A percentile compares a stretch with the other conserved stretches of the same genome.
Evolutionary conservation across 2,797 vertebrate genomes (phyloP).

Genomic region (Tangara arthus): DNA sequence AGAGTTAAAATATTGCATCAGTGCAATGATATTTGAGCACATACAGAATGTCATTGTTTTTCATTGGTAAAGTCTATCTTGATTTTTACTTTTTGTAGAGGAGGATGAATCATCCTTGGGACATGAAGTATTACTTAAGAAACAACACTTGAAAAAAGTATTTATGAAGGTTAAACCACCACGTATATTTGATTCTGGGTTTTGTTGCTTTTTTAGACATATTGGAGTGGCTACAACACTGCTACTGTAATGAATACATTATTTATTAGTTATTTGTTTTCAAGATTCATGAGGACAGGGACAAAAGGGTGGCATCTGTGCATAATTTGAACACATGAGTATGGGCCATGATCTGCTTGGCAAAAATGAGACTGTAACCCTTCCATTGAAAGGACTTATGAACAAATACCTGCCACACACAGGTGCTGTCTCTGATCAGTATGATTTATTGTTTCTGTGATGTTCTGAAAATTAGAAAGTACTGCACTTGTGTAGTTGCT

Average conservation of each 20-base stretch:
- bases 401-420: not conserved
- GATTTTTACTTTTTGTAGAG: not conserved
- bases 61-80: not conserved
- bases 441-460: not conserved
- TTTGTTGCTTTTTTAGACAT: not conserved
- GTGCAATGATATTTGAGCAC: not conserved
- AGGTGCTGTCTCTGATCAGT: not conserved
- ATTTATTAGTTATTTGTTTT: not conserved
- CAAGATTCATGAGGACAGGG: not conserved
- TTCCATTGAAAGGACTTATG: not conserved
- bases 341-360: not conserved
- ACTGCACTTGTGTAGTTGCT: not conserved
- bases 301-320: not conserved
- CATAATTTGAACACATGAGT: not conserved
- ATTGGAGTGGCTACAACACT: not conserved
- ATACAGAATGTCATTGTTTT: not conserved
- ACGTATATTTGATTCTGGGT: not conserved
- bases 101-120: not conserved
- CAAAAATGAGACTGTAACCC: not conserved
- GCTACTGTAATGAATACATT: not conserved
- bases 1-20: not conserved
- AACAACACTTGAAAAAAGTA: not conserved
- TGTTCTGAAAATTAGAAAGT: not conserved
- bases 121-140: not conserved
- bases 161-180: not conserved